Evolutionary conservation across 2,113 vertebrate species (phyloP), one percentile per base, ranked within the genome.

Genomic region (Polypterus senegalus): DNA sequence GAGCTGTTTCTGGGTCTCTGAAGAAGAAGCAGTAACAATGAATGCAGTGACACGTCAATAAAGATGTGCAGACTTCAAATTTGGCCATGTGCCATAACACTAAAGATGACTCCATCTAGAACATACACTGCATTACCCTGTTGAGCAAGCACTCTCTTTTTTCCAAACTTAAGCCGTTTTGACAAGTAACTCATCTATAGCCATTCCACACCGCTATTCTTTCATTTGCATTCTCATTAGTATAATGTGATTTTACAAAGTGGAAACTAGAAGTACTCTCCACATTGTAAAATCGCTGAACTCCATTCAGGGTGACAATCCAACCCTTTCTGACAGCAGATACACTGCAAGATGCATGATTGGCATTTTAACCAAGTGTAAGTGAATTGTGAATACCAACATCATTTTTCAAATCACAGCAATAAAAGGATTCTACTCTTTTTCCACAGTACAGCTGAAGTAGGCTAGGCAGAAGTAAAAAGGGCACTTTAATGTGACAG

Each of bases 221-320:
- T 86, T 84, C 82, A 87, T 84, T 93, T 88, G 76, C 80, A 81
- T 92, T 81, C 89, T 92, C 87, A 88, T 94, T 92, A 91, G 79
- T 76, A 81, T 89, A 89, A 89, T 76, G 79, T 67, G 69, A 82
- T 85, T 86, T 78, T 74, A 67, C 77, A 77, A 86, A 87, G 75
- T 69, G 63, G 75, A 80, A 82, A 27, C 55, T 76, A 77, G 72
- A 76, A 81, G 74, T 70, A 74, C 75, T 76, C 71, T 59, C 65
- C 76, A 72, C 62, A 47, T 62, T 56, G 68, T 59, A 65, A 45
- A 72, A 76, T 65, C 11, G 46, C 70, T 66, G 74, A 74, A 71
- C 69, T 80, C 70, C 49, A 72, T 80, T 78, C 67, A 61, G 79
- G 82, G 75, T 73, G 77, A 77, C 70, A 71, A 82, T 73, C 81